phyloP scores from a whole-genome alignment of 2,888 invertebrate genomes.

The Platynereis dumerilii region DNA sequence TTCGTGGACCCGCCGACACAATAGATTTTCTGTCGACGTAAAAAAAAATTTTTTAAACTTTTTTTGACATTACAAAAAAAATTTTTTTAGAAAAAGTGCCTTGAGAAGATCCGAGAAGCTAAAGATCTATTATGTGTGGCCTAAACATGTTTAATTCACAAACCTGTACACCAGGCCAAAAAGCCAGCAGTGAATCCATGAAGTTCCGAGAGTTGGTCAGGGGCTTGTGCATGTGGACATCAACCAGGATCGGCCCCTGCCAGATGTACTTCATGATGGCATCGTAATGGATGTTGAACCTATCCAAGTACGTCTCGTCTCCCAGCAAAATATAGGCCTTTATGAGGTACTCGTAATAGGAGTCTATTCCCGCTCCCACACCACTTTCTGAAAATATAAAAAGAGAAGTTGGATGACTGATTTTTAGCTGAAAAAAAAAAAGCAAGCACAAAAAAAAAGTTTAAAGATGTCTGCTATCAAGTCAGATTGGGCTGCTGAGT shows the following conservation, averaged over 20 bases:
- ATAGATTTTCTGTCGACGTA: too few species aligned
- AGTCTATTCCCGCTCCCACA: slow-evolving; percentile 98
- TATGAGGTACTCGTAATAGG: slow-evolving; percentile 97
- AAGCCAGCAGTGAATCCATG: slow-evolving; percentile 96
- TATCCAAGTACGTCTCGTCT: slow-evolving; percentile 89
- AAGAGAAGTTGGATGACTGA: not conserved
- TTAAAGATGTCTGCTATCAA: too few species aligned
- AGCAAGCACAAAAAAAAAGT: not conserved
- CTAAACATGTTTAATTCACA: slow-evolving; percentile 3
- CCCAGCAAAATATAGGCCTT: slow-evolving; percentile 93
- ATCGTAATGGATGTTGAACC: slow-evolving; percentile 92
- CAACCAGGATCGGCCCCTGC: slow-evolving; percentile 91
- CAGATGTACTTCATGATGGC: slow-evolving; percentile 97
- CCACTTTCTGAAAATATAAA: slow-evolving; percentile 77
- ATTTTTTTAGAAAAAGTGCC: too few species aligned
- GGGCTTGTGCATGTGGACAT: slow-evolving; percentile 94
- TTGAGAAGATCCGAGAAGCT: too few species aligned
- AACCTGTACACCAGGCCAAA: slow-evolving; percentile 97
- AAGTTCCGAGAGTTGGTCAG: slow-evolving; percentile 92
- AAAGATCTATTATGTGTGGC: too few species aligned
- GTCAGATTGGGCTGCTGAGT: too few species aligned
- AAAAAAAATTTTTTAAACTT: too few species aligned
- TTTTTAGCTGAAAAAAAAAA: too few species aligned
- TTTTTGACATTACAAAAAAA: too few species aligned
- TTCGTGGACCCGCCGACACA: too few species aligned